These are phyloP conservation scores for Petrocephalus microphthalmus DNA, from an alignment of 2,113 vertebrate genomes.

Conservation along the genomic window DNA sequence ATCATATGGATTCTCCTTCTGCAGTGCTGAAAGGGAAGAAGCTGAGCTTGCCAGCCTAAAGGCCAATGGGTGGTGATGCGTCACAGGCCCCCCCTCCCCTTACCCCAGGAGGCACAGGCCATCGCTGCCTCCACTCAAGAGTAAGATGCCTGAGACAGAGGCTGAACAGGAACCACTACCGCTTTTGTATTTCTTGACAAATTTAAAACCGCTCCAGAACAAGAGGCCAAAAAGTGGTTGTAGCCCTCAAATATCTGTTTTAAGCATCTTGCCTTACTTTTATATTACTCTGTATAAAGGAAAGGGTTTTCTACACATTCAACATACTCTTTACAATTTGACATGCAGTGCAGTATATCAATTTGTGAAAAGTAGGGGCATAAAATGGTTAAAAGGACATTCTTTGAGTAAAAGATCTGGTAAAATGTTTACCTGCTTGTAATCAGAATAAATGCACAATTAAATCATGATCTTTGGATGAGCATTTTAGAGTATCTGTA, in stretches of 20 bases:
- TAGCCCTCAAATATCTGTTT: slow-evolving; percentile 82
- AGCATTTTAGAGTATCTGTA: slow-evolving; percentile 31
- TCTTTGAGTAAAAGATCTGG: slow-evolving; percentile 48
- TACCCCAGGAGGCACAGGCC: slow-evolving; percentile 62
- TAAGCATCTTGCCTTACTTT: slow-evolving; percentile 95
- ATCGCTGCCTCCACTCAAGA: slow-evolving; percentile 64
- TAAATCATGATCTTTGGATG: slow-evolving; percentile 38
- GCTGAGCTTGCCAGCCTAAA: slow-evolving; percentile 97
- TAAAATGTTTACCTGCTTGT: slow-evolving; percentile 49
- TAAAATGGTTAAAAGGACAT: slow-evolving; percentile 46
- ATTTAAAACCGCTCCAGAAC: slow-evolving; percentile 59
- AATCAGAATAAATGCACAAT: slow-evolving; percentile 52
- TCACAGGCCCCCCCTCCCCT: slow-evolving; percentile 49
- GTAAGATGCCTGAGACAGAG: slow-evolving; percentile 87
- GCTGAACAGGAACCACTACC: slow-evolving; percentile 64
- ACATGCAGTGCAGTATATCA: slow-evolving; percentile 39
- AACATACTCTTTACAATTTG: slow-evolving; percentile 50
- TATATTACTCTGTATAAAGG: slow-evolving; percentile 94
- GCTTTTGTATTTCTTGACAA: slow-evolving; percentile 39
- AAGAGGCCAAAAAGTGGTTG: slow-evolving; percentile 37
- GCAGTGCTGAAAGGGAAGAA: slow-evolving; percentile 99
- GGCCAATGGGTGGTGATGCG: slow-evolving; percentile 72
- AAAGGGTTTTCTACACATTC: slow-evolving; percentile 85
- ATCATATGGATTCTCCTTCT: slow-evolving; percentile 27
- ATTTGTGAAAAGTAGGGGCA: slow-evolving; percentile 45